A percentile compares a stretch with the other conserved stretches of the same genome.
These are phyloP conservation scores for human DNA, from an alignment of 2,113 vertebrate genomes.

Conservation along the genomic window DNA sequence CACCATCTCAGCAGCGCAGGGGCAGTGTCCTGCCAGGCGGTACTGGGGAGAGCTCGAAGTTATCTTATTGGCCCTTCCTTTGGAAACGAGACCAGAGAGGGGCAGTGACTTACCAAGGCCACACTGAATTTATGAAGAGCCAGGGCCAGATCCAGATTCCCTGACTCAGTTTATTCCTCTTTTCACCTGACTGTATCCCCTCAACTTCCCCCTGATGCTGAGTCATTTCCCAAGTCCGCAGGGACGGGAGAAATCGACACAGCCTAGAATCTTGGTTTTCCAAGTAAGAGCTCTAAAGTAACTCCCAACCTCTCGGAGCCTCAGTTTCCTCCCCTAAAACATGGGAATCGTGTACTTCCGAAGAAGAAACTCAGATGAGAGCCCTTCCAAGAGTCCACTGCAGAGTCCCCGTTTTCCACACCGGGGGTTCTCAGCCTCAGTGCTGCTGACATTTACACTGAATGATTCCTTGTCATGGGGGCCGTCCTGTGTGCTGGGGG, in stretches of 20 bases:
- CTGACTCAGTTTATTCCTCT: background rate
- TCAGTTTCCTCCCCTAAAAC: background rate
- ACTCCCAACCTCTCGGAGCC: background rate
- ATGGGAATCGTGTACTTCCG: background rate
- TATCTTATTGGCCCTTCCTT: background rate
- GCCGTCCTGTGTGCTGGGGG: background rate
- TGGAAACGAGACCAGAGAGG: background rate
- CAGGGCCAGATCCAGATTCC: background rate
- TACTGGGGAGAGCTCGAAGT: background rate
- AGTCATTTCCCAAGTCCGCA: background rate
- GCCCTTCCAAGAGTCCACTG: background rate
- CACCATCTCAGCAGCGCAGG: background rate
- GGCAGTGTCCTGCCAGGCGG: background rate
- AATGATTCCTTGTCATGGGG: background rate
- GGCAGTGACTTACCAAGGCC: background rate
- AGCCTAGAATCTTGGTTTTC: background rate
- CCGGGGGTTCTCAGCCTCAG: background rate
- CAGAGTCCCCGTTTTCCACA: background rate
- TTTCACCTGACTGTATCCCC: background rate
- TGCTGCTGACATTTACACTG: background rate
- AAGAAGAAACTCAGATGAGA: background rate
- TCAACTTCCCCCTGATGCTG: background rate
- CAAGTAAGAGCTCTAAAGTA: background rate
- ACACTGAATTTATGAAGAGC: accelerated
- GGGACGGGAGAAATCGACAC: accelerated